Base-by-base conservation (phyloP, 2,113 vertebrate genomes). In the Oreochromis spilurus region DNA sequence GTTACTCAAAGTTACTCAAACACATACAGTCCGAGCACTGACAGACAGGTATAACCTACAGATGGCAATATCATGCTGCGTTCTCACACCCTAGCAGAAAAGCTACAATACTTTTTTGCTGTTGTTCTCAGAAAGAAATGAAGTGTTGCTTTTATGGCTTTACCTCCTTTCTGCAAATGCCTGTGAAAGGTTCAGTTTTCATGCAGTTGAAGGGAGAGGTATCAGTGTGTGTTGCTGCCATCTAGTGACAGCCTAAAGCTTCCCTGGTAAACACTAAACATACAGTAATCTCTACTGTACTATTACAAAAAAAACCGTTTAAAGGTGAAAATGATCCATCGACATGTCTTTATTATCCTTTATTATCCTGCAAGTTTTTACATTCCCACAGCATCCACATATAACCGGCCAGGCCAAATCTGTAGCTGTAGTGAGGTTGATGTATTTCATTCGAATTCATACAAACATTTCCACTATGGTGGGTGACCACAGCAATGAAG, bases 161-260 rank as follows among this genome's bases (percentile, higher is more conserved):
- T 81, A 80, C 83, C 62, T 83, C 90, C 40, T 79, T 83, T 85
- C 62, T 93, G 58, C 29, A 75, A 48, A 50, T 13, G 62, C 19
- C 62, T 21, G 11, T 67, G 36, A 40, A 21, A 19, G 10, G 86
- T 65, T 91, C 87, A 80, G 50, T 89, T 89, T 90, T 80, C 87
- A 45, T 60, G 67, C 79, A 26, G 67, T 43, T 55, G 34, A 52
- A 70, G 36, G 85, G 12, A 24, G 52, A 8, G 31, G 10, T 50
- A 54, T 17, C 14, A 52, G 82, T 88, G 88, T 91, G 86, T 83
- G 81, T 88, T 96, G 94, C 95, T 96, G 94, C 95, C 95, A 95
- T 95, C 95, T 96, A 94, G 93, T 95, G 96, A 57, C 81, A n/a
- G 24, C 79, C 12, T 13, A 11, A 19, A 9, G 50, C 48, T 21